Evolutionary conservation across 2,797 vertebrate genomes (phyloP), one percentile per base, ranked within the genome.

Genomic region (Sebastes paucispinis): DNA sequence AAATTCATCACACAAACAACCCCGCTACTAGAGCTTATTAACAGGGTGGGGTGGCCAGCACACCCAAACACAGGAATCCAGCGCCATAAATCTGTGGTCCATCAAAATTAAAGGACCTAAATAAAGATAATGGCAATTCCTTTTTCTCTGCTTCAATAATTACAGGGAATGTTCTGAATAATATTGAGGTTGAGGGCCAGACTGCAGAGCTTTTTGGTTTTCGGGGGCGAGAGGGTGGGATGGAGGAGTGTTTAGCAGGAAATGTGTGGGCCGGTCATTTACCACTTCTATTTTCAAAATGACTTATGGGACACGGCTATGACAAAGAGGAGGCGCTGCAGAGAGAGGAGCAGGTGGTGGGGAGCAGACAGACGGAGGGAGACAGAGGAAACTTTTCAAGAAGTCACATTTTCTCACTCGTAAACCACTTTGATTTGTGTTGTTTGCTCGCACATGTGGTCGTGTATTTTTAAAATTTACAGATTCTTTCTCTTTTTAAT

Each of bases 101-200:
- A 83, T 92, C 87, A 80, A 90, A 94, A 93, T 94, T 71, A 93
- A 93, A 93, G 92, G 88, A 81, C 86, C 89, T 90, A 89, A 91
- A 92, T 91, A 91, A 89, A 90, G 92, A 94, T 93, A 92, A 93
- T 92, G 89, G 87, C 91, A 84, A 91, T 89, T 92, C 86, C 91
- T 90, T 87, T 92, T 90, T 93, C 85, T 85, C 84, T 80, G 83
- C 90, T 81, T 87, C 91, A 92, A 93, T 93, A 93, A 93, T 94
- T 92, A 93, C 89, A 94, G 92, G 89, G 85, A 87, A 69, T 75
- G 84, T 84, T 87, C 79, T 82, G 86, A 92, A 90, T 92, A 92
- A 93, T 92, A 91, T 87, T 91, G 92, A 93, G 92, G 92, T 90
- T 90, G 80, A 86, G 87, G 77, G 69, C 83, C 89, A 87, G 91